Base-by-base conservation (phyloP, 2,113 vertebrate species). In the Hemiscyllium ocellatum region DNA sequence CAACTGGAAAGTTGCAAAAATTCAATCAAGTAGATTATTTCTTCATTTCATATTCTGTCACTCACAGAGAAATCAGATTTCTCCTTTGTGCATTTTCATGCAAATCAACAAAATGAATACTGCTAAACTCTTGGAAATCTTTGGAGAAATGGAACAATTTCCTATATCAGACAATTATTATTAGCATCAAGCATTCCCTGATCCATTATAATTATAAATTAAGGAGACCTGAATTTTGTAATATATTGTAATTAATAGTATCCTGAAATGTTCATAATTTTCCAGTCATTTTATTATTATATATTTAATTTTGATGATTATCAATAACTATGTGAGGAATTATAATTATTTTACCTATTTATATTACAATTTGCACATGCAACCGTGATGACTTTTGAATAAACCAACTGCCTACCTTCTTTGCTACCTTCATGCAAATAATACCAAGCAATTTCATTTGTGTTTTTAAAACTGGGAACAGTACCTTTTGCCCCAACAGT, bases 1-100 rank as follows among this genome's bases (percentile, higher is more conserved):
- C 42, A 95, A 95, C 42, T 50, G 68, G 93, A 95, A 95, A 95
- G 69, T 70, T 69, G 37, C 42, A 95, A 95, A 50, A 52, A 70
- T 72, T 70, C 66, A 52, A 50, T 95, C 66, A 29, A 33, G 68
- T 26, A 1, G 19, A 72, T 95, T 24, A 19, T 95, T 72, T 70
- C 50, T 94, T 47, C 68, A 95, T 95, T 95, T 68, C 37, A 72
- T 50, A 95, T 29, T 95, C 42, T 70, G 47, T 24, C 93, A 94
- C 68, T 72, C 37, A 42, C 22, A 72, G 10, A 10, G 20, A 95
- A 50, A 70, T 29, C 47, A 29, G n/a, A 66, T 37, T 93, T 22
- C 0, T 37, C 1, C 61, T 93, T 93, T 37, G 20, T n/a, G 12
- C 61, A 93, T 17, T 37, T 65, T 61, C 29, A 61, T 65, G 20